These are phyloP conservation scores for Pyrocoelia pectoralis DNA, from an alignment of 2,888 invertebrate species.

Conservation along the genomic window DNA sequence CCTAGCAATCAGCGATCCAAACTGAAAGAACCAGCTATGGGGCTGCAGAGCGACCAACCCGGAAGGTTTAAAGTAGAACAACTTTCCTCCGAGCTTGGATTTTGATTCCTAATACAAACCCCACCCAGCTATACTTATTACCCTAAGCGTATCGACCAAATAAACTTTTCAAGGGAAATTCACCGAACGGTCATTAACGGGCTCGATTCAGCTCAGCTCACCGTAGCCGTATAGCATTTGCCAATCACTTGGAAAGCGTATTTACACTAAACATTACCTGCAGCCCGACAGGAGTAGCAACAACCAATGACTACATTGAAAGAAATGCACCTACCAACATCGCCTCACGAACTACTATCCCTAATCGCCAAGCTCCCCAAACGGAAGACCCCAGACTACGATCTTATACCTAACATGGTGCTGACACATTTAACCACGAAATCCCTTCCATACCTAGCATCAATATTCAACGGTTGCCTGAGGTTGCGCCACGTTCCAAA, in stretches of 20 bases:
- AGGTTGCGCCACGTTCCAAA: no score
- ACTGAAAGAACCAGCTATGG: slow-evolving; percentile 2
- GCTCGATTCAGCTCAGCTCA: no score
- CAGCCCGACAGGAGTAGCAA: slow-evolving; percentile 8
- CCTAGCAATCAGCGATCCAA: neutral
- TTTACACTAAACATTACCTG: no score
- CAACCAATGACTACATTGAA: slow-evolving; percentile 13
- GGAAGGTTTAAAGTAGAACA: slow-evolving; percentile 6
- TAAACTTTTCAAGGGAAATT: neutral
- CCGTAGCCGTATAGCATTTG: no score
- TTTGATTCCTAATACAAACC: neutral
- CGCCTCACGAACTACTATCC: neutral
- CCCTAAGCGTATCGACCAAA: neutral
- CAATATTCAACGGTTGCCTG: no score
- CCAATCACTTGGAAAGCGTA: no score
- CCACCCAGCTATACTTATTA: neutral
- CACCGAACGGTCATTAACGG: no score
- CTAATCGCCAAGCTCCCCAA: neutral
- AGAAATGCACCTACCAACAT: slow-evolving; percentile 12
- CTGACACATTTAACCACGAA: no score
- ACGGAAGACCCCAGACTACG: no score
- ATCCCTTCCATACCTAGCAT: no score
- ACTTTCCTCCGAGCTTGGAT: neutral
- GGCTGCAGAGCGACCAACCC: slow-evolving; percentile 5
- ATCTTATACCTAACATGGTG: no score